Base-by-base conservation (phyloP, 2,888 invertebrate genomes). In the Lasioglossum vierecki region DNA sequence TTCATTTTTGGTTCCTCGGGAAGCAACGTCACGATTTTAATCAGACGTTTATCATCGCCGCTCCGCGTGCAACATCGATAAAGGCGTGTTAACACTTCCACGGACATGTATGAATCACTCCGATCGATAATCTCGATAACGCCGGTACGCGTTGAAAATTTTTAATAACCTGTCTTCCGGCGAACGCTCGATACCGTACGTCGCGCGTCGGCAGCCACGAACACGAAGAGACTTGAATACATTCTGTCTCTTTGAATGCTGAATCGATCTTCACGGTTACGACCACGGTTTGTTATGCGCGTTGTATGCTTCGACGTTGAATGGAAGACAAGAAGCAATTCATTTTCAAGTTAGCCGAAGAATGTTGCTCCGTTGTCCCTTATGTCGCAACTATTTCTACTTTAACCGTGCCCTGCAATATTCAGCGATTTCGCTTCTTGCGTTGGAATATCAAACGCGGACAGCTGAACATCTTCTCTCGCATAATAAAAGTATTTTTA, bases 111-210 rank as follows among this genome's bases (percentile, higher is more conserved):
- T 39, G 74, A 74, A 74, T 74, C 57, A 57, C 9, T 35, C n/a
- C 8, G 22, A 57, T 35, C 44, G 18, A 63, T 46, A 63, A 76
- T 63, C 63, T 6, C 1, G 76, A 76, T 46, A 44, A 46, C 18
- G 30, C 44, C 26, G 39, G 74, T 57, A n/a, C 63, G 60, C 18
- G 76, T 63, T 30, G 30, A 76, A 63, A 44, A 63, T 76, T 63
- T 11, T 63, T 76, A 63, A 76, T 44, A 22, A 39, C 68, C 68
- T 35, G 68, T 68, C 74, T 74, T 74, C 74, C 74, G 70, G 70
- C 6, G 70, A 70, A 70, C 41, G n/a, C 41, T n/a, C 41, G 70
- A 41, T 41, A 63, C 63, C 63, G 15, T 30, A 30, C 63, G 30
- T 49, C 30, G 63, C 30, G 30, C 63, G 26, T 39, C 70, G 41